Percentiles rank a stretch among this genome's conserved stretches.
Conservation (phyloP, 2,113 vertebrate species). For the Hystrix cristata region DNA sequence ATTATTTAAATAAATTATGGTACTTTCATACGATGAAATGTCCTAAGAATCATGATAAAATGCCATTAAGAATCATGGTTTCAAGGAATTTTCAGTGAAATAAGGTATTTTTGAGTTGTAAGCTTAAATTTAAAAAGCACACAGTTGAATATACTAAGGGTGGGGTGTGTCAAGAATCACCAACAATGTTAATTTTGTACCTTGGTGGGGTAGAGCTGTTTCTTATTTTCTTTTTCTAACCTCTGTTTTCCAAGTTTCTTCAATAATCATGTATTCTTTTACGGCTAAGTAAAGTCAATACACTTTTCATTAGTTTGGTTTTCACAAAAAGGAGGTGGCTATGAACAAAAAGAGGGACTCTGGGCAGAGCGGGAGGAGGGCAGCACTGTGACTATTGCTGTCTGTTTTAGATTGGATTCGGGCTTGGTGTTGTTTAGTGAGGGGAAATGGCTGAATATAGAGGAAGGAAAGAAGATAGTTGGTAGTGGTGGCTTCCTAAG, state of each 20-base stretch:
- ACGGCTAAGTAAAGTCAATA: not conserved
- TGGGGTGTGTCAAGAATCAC: not conserved
- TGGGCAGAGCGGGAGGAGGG: not conserved
- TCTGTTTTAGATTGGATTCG: not conserved
- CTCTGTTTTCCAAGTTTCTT: constrained; percentile 20
- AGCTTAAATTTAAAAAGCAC: not conserved
- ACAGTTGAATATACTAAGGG: not conserved
- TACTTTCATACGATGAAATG: not conserved
- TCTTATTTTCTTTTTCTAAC: constrained; percentile 18
- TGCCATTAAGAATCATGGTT: not conserved
- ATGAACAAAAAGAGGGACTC: not conserved
- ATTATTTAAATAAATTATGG: not conserved
- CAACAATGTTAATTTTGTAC: not conserved
- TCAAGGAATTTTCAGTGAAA: constrained; percentile 35
- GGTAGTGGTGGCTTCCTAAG: not conserved
- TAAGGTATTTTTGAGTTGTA: not conserved
- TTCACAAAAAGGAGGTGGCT: not conserved
- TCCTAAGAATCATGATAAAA: not conserved
- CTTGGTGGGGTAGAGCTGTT: not conserved
- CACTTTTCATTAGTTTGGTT: constrained; percentile 16
- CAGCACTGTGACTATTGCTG: not conserved
- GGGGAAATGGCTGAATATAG: not conserved
- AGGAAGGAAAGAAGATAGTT: not conserved
- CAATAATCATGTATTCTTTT: constrained; percentile 24
- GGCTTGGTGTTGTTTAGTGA: not conserved